phyloP scores from a whole-genome alignment of 2,113 vertebrate species.

The Taxidea taxus region DNA sequence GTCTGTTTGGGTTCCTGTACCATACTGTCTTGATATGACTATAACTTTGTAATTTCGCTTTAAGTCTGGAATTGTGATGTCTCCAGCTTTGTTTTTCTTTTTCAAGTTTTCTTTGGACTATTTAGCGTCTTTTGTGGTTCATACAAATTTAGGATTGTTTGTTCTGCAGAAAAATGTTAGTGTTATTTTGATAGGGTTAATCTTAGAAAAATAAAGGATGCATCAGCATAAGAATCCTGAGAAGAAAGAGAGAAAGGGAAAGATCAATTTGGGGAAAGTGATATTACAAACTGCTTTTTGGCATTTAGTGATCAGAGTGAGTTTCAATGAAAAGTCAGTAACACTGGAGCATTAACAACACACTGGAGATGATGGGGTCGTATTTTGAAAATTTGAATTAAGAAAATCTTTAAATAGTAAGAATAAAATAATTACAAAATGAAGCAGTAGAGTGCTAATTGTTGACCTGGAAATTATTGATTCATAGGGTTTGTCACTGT shows the following conservation, averaged over 20 bases:
- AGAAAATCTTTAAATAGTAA: neutral
- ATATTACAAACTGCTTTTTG: neutral
- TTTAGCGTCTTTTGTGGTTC: neutral
- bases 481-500: neutral
- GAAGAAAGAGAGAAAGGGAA: neutral
- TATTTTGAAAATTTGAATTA: neutral
- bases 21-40: neutral
- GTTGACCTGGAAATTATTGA: neutral
- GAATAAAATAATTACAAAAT: neutral
- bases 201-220: neutral
- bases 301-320: neutral
- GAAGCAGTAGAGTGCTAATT: neutral
- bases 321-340: neutral
- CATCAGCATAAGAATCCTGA: neutral
- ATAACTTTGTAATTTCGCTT: neutral
- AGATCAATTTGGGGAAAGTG: neutral
- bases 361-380: neutral
- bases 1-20: neutral
- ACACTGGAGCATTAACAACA: neutral
- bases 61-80: neutral
- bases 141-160: neutral
- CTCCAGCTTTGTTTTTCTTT: neutral
- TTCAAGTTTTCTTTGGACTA: neutral
- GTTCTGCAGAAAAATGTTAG: neutral
- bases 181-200: neutral